phyloP scores from a whole-genome alignment of 2,113 vertebrate genomes.

The Syngnathoides biaculeatus region DNA sequence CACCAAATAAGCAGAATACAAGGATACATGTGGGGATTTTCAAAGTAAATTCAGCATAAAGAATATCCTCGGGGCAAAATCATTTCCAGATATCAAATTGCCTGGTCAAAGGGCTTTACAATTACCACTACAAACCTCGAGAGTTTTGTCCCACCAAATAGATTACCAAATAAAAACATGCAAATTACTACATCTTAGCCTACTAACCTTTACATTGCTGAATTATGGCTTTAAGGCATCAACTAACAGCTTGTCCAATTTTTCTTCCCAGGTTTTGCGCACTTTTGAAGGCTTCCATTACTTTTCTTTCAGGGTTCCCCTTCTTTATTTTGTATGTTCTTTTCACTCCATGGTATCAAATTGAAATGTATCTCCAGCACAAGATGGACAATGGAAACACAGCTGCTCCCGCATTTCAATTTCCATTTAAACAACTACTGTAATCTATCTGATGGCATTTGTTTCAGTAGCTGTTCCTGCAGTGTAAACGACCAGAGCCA shows the following conservation, averaged over 20 bases:
- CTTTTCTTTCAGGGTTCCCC: constrained; percentile 1
- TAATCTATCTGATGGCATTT: constrained; percentile 53
- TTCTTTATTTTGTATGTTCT: constrained; percentile 18
- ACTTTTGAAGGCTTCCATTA: constrained; percentile 18
- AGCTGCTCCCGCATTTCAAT: constrained; percentile 42
- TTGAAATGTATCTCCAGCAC: constrained; percentile 14
- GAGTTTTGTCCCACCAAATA: constrained; percentile 15
- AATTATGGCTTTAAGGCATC: constrained; percentile 35
- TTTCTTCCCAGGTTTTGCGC: constrained; percentile 14
- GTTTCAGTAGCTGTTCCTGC: constrained; percentile 63
- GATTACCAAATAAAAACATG: constrained; percentile 32
- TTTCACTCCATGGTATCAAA: constrained; percentile 18
- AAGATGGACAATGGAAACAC: constrained; percentile 29
- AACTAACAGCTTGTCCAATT: constrained; percentile 28
- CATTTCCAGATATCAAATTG: constrained; percentile 41
- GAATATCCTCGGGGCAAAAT: constrained; percentile 28
- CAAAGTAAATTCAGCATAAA: constrained; percentile 20
- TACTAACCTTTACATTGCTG: constrained; percentile 37
- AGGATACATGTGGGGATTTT: constrained; percentile 15
- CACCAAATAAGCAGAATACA: neutral
- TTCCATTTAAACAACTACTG: constrained; percentile 42
- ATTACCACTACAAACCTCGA: constrained; percentile 36
- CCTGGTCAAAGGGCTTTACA: constrained; percentile 41
- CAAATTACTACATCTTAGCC: constrained; percentile 42
- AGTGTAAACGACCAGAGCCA: constrained; percentile 66